Evolutionary conservation across 2,888 invertebrate genomes (phyloP).

Genomic region (Crioceris asparagi): DNA sequence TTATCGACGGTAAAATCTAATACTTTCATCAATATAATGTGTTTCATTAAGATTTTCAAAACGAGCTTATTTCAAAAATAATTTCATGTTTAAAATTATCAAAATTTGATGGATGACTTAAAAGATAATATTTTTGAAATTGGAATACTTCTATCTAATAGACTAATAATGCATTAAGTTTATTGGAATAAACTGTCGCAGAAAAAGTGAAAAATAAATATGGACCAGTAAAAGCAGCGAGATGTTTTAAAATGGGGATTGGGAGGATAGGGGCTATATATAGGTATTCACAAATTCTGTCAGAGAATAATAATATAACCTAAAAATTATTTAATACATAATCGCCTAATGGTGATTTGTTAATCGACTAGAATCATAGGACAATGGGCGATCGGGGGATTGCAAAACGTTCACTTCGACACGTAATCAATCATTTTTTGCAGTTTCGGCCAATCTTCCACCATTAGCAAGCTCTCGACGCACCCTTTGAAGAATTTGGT

Average conservation of each 20-base stretch:
- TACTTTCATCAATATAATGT: slow-evolving; percentile 14
- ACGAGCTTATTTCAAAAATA: slow-evolving; percentile 8
- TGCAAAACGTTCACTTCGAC: slow-evolving; percentile 42
- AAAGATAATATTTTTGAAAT: no score
- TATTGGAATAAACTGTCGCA: slow-evolving; percentile 8
- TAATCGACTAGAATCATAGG: slow-evolving; percentile 33
- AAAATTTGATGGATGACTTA: no score
- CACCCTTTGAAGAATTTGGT: slow-evolving; percentile 73
- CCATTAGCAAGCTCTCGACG: slow-evolving; percentile 66
- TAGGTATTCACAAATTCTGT: slow-evolving; percentile 26
- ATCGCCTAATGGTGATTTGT: slow-evolving; percentile 27
- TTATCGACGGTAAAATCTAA: slow-evolving; percentile 16
- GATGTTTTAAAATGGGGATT: neutral
- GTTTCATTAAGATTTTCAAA: slow-evolving; percentile 11
- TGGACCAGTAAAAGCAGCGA: slow-evolving; percentile 19
- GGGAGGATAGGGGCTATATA: neutral
- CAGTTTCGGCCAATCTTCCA: slow-evolving; percentile 66
- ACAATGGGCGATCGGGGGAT: slow-evolving; percentile 22
- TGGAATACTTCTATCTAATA: slow-evolving; percentile 5
- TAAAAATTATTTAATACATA: slow-evolving; percentile 26
- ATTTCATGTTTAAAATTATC: slow-evolving; percentile 12
- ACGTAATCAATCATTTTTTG: slow-evolving; percentile 71
- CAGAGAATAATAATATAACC: no score
- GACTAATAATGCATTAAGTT: no score
- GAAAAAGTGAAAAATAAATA: slow-evolving; percentile 18